A percentile compares a stretch with the other conserved stretches of the same genome.
Evolutionary conservation across 92 coral and sea anemone genomes (phyloP).

Genomic region (Zoanthus sociatus): DNA sequence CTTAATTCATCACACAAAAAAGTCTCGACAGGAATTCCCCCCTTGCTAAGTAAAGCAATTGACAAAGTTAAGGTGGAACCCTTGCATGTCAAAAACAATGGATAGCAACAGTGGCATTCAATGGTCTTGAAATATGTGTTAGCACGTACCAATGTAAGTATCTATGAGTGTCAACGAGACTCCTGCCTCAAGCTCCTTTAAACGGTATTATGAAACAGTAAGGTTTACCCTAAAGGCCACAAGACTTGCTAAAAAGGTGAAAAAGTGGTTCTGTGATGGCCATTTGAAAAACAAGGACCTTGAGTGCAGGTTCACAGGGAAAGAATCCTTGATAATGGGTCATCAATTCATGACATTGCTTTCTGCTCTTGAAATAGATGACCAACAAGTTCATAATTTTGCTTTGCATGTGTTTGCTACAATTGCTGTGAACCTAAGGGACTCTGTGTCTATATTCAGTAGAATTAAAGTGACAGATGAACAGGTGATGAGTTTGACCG

Average conservation of each 20-base stretch:
- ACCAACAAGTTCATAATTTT: slow-evolving; percentile 57
- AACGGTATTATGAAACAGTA: slow-evolving; percentile 58
- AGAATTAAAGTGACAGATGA: slow-evolving; percentile 60
- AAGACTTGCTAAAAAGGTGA: slow-evolving; percentile 69
- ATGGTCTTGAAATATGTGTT: too few relatives aligned
- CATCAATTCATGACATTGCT: slow-evolving; percentile 62
- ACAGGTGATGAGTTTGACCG: slow-evolving; percentile 40
- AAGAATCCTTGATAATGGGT: slow-evolving; percentile 31
- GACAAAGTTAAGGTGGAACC: too few relatives aligned
- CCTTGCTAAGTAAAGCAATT: too few relatives aligned
- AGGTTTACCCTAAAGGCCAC: slow-evolving; percentile 56
- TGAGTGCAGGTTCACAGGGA: slow-evolving; percentile 56
- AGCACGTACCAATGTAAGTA: too few relatives aligned
- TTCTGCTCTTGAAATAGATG: slow-evolving; percentile 53
- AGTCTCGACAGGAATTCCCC: too few relatives aligned
- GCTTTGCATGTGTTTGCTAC: slow-evolving; percentile 58
- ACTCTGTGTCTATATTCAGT: slow-evolving; percentile 58
- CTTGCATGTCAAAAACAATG: too few relatives aligned
- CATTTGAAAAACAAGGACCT: slow-evolving; percentile 51
- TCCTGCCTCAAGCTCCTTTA: slow-evolving; percentile 61
- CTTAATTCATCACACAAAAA: too few relatives aligned
- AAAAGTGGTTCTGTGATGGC: slow-evolving; percentile 69
- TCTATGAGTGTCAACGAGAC: slow-evolving; percentile 10
- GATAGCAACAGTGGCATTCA: too few relatives aligned
- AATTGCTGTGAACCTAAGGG: slow-evolving; percentile 17